A percentile compares a stretch with the other conserved stretches of the same genome.
Evolutionary conservation across 2,888 invertebrate genomes (phyloP).

Genomic region (Ganaspis brasiliensis): DNA sequence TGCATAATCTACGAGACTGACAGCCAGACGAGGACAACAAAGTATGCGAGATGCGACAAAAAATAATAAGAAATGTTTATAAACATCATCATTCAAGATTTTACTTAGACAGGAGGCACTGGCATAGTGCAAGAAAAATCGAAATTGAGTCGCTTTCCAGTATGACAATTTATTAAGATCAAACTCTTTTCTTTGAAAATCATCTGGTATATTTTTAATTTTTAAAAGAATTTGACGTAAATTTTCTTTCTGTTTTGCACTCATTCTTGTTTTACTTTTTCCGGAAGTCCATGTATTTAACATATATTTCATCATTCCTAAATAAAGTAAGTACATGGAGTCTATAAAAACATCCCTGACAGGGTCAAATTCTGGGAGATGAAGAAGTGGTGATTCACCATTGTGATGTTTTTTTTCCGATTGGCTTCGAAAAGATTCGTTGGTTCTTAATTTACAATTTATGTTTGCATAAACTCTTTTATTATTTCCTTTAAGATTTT

Average conservation of each 20-base stretch:
- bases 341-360: conserved; percentile 47
- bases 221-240: conserved; percentile 39
- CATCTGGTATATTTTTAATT: conserved; percentile 51
- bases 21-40: conserved; percentile 43
- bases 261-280: conserved; percentile 16
- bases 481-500: conserved; percentile 1
- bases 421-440: conserved; percentile 47
- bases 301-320: conserved; percentile 43
- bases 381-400: conserved; percentile 36
- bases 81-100: conserved; percentile 38
- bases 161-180: conserved; percentile 49
- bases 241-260: conserved; percentile 1
- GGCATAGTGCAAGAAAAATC: conserved; percentile 57
- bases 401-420: conserved; percentile 48
- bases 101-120: conserved; percentile 12
- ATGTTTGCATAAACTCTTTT: conserved; percentile 51
- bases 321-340: conserved; percentile 48
- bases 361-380: conserved; percentile 43
- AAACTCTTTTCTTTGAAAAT: conserved; percentile 63
- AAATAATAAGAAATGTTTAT: conserved; percentile 57
- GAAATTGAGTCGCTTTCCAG: conserved; percentile 63
- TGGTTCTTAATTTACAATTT: conserved; percentile 45
- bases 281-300: conserved; percentile 44
- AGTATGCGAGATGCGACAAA: conserved; percentile 55
- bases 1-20: conserved; percentile 48